These are phyloP conservation scores for Beris morrisii DNA, from an alignment of 2,888 invertebrate genomes.

Conservation along the genomic window DNA sequence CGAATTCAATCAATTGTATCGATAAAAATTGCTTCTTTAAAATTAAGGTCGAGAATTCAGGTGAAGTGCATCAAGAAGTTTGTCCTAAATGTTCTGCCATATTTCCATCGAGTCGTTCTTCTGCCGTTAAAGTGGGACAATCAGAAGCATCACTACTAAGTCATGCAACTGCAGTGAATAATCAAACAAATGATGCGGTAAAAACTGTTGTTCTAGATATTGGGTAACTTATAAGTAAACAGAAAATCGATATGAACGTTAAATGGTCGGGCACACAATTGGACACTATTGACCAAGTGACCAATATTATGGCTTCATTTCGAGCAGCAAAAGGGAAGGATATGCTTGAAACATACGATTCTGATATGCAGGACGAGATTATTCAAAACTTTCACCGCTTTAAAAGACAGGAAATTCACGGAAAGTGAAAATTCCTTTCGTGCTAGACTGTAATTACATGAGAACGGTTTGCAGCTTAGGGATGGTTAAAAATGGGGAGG, in stretches of 20 bases:
- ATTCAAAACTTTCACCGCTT: slow-evolving; percentile 14
- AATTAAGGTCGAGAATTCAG: slow-evolving; percentile 18
- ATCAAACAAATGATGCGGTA: slow-evolving; percentile 30
- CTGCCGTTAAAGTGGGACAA: slow-evolving; percentile 34
- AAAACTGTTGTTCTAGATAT: slow-evolving; percentile 19
- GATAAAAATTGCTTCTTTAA: not conserved
- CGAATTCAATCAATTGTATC: not conserved
- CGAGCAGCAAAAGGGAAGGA: not conserved
- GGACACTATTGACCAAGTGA: slow-evolving; percentile 28
- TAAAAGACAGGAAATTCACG: slow-evolving; percentile 23
- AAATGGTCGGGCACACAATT: not conserved
- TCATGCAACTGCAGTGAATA: slow-evolving; percentile 14
- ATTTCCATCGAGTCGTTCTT: slow-evolving; percentile 49
- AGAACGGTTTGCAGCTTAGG: too few species aligned
- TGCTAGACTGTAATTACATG: slow-evolving; percentile 22
- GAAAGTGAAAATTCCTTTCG: slow-evolving; percentile 38
- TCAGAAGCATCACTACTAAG: slow-evolving; percentile 12
- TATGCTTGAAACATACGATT: not conserved
- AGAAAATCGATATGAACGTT: slow-evolving; percentile 13
- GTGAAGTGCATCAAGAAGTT: slow-evolving; percentile 39
- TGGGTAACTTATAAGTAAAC: slow-evolving; percentile 1
- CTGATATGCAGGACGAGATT: slow-evolving; percentile 1
- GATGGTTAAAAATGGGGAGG: too few species aligned
- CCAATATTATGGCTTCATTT: slow-evolving; percentile 20
- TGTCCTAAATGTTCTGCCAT: slow-evolving; percentile 54